Base-by-base conservation (phyloP, 2,113 vertebrate genomes). In the Morone saxatilis region DNA sequence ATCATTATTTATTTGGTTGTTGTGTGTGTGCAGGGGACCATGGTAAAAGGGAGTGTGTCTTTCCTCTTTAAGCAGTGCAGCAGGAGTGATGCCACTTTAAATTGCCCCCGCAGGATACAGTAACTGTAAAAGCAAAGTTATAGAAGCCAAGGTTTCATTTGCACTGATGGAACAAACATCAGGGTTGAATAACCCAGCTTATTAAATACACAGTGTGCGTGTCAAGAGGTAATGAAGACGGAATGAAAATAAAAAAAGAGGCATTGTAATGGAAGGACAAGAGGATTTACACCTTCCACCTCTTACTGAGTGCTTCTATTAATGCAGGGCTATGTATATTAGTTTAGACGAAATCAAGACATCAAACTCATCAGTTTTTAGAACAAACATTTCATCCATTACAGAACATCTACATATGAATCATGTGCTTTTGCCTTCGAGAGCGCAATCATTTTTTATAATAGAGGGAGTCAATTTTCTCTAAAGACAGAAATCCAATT, bases 141-240 rank as follows among this genome's bases (percentile, higher is more conserved):
- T 69, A 61, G 68, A 51, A 92, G 78, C 71, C 83, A n/a, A 51
- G 66, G 79, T 78, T 92, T 88, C 62, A 88, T 85, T 91, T 83
- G 77, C 81, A 87, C 67, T 73, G 78, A 86, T 81, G 76, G 81
- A 88, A 81, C 85, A 77, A 91, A 88, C 87, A 88, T 81, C 80
- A 87, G 71, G 80, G 87, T 89, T 90, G 88, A 88, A 86, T 86
- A 87, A 81, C 75, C n/a, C 20, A 5, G 65, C 82, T 90, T 91
- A 91, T 93, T 90, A 91, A 94, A 92, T 85, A 86, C 76, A 85
- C 75, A 25, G 43, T 61, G 81, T 90, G 75, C 53, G 40, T 81
- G 70, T 86, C 80, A 79, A 61, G 78, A 87, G 41, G 38, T 78
- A 81, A 88, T 83, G 81, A 75, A 84, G 76, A 91, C 61, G 48